These are phyloP conservation scores for Aspidiotus rigidus DNA, from an alignment of 2,888 invertebrate genomes.

Conservation along the genomic window DNA sequence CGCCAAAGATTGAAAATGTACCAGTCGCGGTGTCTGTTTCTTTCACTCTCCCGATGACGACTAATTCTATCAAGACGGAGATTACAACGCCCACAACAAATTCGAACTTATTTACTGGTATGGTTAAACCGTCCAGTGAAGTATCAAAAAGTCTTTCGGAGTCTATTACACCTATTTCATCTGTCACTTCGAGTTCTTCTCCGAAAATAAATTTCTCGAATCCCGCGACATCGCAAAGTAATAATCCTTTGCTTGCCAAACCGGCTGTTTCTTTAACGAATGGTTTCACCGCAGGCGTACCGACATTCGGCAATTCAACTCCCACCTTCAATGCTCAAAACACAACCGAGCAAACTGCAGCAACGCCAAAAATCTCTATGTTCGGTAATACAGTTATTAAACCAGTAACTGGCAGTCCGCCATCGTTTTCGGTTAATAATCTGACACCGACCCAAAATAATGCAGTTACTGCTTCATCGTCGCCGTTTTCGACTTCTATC, in stretches of 20 bases:
- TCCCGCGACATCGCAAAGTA: background rate
- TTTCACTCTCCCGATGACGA: background rate
- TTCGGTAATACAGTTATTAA: constrained; percentile 4
- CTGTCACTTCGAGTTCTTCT: background rate
- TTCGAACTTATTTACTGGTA: background rate
- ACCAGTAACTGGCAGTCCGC: background rate
- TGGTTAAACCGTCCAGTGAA: background rate
- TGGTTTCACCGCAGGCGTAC: background rate
- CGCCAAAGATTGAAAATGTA: background rate
- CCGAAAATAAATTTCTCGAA: background rate
- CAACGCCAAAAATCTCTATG: background rate
- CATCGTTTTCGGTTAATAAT: background rate
- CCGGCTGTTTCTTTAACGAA: background rate
- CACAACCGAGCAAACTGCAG: background rate
- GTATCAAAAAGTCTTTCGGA: background rate
- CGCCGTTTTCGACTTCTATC: constrained; percentile 1
- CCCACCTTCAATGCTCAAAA: background rate
- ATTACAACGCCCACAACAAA: too few species aligned
- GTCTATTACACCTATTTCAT: background rate
- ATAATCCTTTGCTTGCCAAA: background rate
- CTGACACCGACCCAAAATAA: background rate
- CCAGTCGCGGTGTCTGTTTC: background rate
- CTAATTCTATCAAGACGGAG: background rate
- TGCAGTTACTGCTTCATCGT: background rate
- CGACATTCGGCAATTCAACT: background rate